Percentiles rank a stretch among this genome's conserved stretches.
phyloP scores from a whole-genome alignment of 2,888 invertebrate species.

The Synergus gifuensis region DNA sequence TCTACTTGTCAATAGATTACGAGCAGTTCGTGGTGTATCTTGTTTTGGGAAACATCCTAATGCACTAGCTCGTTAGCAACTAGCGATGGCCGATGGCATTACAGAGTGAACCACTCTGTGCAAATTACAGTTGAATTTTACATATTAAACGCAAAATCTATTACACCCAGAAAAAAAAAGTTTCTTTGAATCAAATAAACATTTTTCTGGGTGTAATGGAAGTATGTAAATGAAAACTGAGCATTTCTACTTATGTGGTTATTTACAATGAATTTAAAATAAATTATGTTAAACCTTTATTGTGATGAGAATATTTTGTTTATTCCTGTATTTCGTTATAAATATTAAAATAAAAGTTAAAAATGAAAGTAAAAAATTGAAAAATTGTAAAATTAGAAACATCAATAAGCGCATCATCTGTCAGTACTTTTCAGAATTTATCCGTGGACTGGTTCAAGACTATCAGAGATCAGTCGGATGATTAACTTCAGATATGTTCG shows the following conservation, averaged over 20 bases:
- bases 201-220: no score
- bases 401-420: not conserved
- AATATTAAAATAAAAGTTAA: not conserved
- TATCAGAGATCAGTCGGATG: conserved; percentile 22
- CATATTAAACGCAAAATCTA: conserved; percentile 19
- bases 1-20: not conserved
- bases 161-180: no score
- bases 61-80: conserved; percentile 34
- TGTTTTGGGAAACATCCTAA: conserved; percentile 30
- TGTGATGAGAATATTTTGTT: not conserved
- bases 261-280: conserved; percentile 20
- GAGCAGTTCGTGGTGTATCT: conserved; percentile 23
- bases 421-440: not conserved
- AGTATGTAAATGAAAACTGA: conserved; percentile 2
- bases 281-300: not conserved
- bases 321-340: not conserved
- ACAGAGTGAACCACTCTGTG: conserved; percentile 33
- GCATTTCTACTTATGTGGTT: not conserved
- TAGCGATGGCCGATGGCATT: conserved; percentile 25
- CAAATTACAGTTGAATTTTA: conserved; percentile 26
- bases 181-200: no score
- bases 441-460: not conserved
- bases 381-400: not conserved
- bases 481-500: not conserved
- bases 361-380: not conserved